Conservation (phyloP, 2,797 vertebrate species). For the Cyclura pinguis region DNA sequence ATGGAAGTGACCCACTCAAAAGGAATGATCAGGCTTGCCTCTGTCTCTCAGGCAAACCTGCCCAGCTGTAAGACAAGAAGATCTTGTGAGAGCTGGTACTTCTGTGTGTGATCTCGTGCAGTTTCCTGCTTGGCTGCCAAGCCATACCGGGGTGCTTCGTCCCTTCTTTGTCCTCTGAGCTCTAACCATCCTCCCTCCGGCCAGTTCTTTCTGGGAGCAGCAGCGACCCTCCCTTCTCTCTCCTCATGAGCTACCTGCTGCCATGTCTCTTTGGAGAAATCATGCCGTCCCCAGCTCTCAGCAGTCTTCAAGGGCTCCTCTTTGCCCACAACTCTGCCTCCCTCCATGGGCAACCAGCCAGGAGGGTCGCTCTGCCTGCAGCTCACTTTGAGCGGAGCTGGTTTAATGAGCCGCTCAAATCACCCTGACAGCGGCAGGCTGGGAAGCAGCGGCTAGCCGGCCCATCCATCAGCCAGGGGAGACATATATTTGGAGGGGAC, state of each 20-base stretch:
- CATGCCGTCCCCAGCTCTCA: background rate
- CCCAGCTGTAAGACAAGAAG: no score
- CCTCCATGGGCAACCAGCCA: background rate
- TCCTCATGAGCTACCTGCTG: background rate
- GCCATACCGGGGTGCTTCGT: background rate
- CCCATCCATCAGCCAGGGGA: conserved; percentile 14
- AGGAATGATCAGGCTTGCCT: no score
- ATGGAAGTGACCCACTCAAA: no score
- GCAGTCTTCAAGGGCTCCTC: background rate
- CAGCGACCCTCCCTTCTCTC: background rate
- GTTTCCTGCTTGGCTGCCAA: no score
- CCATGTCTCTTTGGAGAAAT: background rate
- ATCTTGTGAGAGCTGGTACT: no score
- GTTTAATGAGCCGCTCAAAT: conserved; percentile 29
- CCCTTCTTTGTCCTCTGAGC: background rate
- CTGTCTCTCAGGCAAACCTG: no score
- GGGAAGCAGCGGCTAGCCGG: background rate
- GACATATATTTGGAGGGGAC: background rate
- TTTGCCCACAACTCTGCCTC: background rate
- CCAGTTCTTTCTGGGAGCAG: background rate
- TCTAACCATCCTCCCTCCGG: background rate
- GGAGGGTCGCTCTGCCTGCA: background rate
- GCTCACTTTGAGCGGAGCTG: background rate
- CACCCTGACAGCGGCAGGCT: conserved; percentile 13
- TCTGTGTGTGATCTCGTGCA: no score